Base-by-base conservation (phyloP, 2,797 vertebrate species). In the Amblyopsis hoosieri region DNA sequence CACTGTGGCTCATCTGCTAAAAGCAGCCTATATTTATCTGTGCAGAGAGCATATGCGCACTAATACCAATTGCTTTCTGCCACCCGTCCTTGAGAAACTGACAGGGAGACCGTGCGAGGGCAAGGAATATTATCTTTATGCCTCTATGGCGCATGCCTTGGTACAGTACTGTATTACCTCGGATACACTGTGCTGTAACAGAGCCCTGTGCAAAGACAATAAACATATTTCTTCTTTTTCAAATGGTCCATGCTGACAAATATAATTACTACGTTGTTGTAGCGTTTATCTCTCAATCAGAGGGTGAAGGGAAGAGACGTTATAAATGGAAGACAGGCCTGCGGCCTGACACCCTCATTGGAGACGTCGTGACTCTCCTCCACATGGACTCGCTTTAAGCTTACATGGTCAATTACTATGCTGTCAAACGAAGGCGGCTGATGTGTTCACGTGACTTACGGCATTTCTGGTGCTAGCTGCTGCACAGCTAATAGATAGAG, bases 51-150 rank as follows among this genome's bases (percentile, higher is more conserved):
- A 91, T 89, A 90, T 90, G 87, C 81, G 85, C 93, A 93, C 93
- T 95, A 94, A 93, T 91, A 94, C 92, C 89, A 91, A 95, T 94
- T 94, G 90, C 91, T 93, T 94, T 93, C 29, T 87, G 87, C 90
- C 85, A 83, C 87, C 85, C 89, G 93, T 93, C 94, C 94, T 95
- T 95, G 93, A 91, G 91, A 91, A 83, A 87, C 90, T 90, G 91
- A 89, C 87, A 91, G 87, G 79, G 89, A 90, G 80, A 89, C 75
- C 73, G 80, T 8, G 60, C 70, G 82, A 88, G 87, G 83, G 81
- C 68, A 89, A 75, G 72, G 78, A 85, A 86, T 81, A 87, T 89
- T 77, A 83, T 89, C 81, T 82, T 85, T 85, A 89, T 79, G 85
- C 83, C 84, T 87, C 75, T 81, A 80, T 69, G 68, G 70, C 69